Evolutionary conservation across 2,113 vertebrate species (phyloP), one percentile per base, ranked within the genome.

Genomic region (Chauna torquata): DNA sequence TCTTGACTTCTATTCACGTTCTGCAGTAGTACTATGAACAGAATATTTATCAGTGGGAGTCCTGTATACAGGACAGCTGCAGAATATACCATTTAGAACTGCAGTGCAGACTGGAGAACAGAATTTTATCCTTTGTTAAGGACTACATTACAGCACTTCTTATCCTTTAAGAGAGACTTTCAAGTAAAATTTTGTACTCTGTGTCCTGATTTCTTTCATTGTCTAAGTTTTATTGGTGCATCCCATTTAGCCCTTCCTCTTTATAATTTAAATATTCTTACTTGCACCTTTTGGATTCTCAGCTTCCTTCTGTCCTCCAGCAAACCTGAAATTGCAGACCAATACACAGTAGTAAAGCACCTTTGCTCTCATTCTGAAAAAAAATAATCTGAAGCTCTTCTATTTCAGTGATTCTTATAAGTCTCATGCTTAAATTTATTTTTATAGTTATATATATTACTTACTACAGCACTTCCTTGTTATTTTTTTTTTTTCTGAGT

Each of bases 1-100:
- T 66, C 45, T 28, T 91, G 55, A 94, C 93, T 93, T 95, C 87
- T 82, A 91, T 91, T 94, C 91, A 87, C 68, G 79, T 82, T 69
- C 77, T 92, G 34, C 18, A 82, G 59, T 42, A 72, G 47, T 77
- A 88, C 78, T 47, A 49, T 87, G 81, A 95, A 87, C 87, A 85
- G 78, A 57, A 22, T 40, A 74, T 77, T 88, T 85, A 92, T 74
- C 93, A 93, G 65, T 66, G 36, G 87, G 84, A 85, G 75, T 40
- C 58, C 70, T 85, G 14, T 70, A 75, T 45, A 64, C n/a, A 74
- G 38, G 69, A 47, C 24, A 69, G 42, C 12, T 88, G 54, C 38
- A 87, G 66, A 92, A 97, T 82, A 49, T 54, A 17, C 49, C 80
- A 65, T 82, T 72, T 80, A 84, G 72, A 85, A 44, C 28, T 52